These are phyloP conservation scores for Drosophila paracracens DNA, from an alignment of 2,888 invertebrate genomes.

Conservation along the genomic window DNA sequence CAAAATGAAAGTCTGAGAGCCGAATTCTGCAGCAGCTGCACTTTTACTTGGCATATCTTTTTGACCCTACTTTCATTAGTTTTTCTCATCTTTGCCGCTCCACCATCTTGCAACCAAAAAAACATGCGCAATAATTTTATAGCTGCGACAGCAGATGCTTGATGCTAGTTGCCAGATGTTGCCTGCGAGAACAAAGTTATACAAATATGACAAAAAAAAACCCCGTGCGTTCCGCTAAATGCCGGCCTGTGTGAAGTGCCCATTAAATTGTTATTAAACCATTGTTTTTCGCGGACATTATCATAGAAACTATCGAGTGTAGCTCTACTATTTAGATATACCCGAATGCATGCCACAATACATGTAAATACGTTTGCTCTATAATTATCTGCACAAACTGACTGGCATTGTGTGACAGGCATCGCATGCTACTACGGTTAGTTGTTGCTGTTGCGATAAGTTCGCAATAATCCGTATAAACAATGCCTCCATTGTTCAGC, in stretches of 20 bases:
- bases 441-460: constrained; percentile 10
- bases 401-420: constrained; percentile 30
- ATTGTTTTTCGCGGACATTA: not conserved
- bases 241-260: not conserved
- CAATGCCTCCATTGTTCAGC: constrained; percentile 52
- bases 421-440: constrained; percentile 33
- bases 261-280: not conserved
- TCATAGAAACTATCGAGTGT: not conserved
- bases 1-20: not conserved
- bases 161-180: not conserved
- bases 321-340: not conserved
- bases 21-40: not conserved
- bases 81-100: not conserved
- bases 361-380: constrained; percentile 9
- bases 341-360: not conserved
- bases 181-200: not conserved
- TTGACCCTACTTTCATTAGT: constrained; percentile 1
- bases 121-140: not conserved
- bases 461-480: constrained; percentile 25
- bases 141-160: not conserved
- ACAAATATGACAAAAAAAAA: not conserved
- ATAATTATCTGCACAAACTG: constrained; percentile 49
- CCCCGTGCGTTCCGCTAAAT: not conserved
- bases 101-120: not conserved
- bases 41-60: not conserved